phyloP scores from a whole-genome alignment of 2,113 vertebrate genomes.

The Colius striatus region DNA sequence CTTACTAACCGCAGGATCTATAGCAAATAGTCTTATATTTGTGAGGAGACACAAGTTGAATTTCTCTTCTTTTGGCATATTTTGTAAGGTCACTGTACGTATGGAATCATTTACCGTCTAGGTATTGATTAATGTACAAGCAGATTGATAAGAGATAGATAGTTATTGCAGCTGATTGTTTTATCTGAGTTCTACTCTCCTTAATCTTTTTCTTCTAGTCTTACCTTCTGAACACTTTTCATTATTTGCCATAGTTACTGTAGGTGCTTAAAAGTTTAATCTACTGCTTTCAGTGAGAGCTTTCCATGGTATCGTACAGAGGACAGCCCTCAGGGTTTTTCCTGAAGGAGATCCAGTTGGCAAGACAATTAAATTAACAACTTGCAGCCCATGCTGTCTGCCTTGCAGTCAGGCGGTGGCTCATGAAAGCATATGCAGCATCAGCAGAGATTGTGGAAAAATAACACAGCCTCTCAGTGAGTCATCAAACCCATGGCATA shows the following conservation, averaged over 20 bases:
- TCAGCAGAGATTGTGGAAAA: background rate
- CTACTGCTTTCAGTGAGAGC: background rate
- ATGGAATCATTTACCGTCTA: background rate
- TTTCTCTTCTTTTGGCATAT: background rate
- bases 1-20: background rate
- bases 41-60: background rate
- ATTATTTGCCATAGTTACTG: rapidly evolving
- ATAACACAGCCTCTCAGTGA: background rate
- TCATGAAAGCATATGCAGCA: background rate
- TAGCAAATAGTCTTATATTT: background rate
- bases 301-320: background rate
- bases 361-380: constrained; percentile 1
- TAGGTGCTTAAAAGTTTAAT: background rate
- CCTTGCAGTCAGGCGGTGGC: background rate
- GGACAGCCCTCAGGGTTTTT: background rate
- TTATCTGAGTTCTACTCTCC: background rate
- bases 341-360: background rate
- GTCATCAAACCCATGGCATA: background rate
- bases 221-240: background rate
- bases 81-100: background rate
- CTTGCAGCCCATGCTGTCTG: background rate
- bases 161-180: too few species aligned
- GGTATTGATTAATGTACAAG: background rate
- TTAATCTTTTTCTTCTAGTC: background rate
- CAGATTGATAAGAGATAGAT: background rate